Evolutionary conservation across 1,140 invertebrate species (phyloP).

Genomic region (Fopius arisanus): DNA sequence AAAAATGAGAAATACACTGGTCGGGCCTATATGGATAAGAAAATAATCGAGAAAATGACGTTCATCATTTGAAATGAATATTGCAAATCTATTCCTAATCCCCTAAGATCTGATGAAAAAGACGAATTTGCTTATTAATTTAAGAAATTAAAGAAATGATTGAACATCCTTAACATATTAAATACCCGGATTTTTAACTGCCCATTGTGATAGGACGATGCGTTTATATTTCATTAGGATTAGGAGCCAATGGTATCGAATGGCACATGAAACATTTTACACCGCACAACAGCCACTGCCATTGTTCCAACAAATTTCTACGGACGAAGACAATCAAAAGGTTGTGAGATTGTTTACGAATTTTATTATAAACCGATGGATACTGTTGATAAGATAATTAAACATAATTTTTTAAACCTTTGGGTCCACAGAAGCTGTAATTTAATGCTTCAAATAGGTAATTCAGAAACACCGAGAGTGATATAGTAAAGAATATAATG

Average conservation of each 20-base stretch:
- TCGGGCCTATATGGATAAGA: too few species aligned
- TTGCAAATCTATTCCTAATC: too few species aligned
- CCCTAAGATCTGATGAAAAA: too few species aligned
- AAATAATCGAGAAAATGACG: too few species aligned
- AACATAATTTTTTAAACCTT: neutral
- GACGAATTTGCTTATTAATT: too few species aligned
- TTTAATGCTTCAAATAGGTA: neutral
- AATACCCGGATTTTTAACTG: neutral
- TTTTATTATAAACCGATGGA: neutral
- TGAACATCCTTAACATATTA: too few species aligned
- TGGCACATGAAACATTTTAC: neutral
- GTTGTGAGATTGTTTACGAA: neutral
- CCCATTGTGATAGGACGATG: slow-evolving; percentile 2
- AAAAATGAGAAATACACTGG: too few species aligned
- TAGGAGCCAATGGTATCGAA: neutral
- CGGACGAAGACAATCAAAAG: neutral
- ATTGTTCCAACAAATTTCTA: neutral
- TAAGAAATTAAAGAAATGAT: too few species aligned
- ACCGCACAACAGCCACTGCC: neutral
- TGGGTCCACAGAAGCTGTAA: neutral
- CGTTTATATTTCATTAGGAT: neutral
- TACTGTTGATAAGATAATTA: neutral
- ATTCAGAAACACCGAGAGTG: neutral
- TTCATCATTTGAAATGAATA: too few species aligned
- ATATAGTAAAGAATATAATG: neutral